Evolutionary conservation across 2,888 invertebrate species (phyloP), one percentile per base, ranked within the genome.

Genomic region (Suillia variegata): DNA sequence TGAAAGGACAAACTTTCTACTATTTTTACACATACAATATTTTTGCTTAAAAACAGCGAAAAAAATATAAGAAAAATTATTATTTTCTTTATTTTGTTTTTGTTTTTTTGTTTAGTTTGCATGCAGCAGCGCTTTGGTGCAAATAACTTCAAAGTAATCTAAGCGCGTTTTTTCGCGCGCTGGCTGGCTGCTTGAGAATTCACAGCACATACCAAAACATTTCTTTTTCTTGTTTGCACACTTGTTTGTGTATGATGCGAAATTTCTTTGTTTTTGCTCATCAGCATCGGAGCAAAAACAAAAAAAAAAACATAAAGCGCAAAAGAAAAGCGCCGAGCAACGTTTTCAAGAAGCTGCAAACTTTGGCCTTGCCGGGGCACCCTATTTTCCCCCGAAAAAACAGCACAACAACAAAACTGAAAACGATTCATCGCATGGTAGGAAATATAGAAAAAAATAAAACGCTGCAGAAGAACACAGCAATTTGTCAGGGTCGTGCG

Each of bases 401-500:
- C n/a, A 26, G 6, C 26, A 26, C 10, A 26, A 26, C 5, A 5
- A 26, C 5, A 26, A 26, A 26, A 26, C 26, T 26, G 10, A 26
- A n/a, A 26, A 26, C 5, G 26, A 26, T 26, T 26, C 38, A 31
- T 6, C 31, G 31, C 31, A 31, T n/a, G 38, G 13, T n/a, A 13
- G 38, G 38, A 8, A 8, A 31, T 12, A 6, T 31, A 6, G 12
- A 31, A 38, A 10, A n/a, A n/a, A 38, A 38, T 13, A 38, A 38
- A 38, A 10, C 10, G 10, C 38, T 13, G 12, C 31, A 31, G 12
- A 6, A 62, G 60, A 22, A 20, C 34, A 49, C 34, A 70, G 74
- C 70, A 76, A 74, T 74, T 74, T 76, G 74, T 74, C 77, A 76
- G 72, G 75, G 74, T 74, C 76, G 76, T 76, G 76, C 75, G 71